phyloP scores from a whole-genome alignment of 2,888 invertebrate species.

The Tanypteryx hageni region DNA sequence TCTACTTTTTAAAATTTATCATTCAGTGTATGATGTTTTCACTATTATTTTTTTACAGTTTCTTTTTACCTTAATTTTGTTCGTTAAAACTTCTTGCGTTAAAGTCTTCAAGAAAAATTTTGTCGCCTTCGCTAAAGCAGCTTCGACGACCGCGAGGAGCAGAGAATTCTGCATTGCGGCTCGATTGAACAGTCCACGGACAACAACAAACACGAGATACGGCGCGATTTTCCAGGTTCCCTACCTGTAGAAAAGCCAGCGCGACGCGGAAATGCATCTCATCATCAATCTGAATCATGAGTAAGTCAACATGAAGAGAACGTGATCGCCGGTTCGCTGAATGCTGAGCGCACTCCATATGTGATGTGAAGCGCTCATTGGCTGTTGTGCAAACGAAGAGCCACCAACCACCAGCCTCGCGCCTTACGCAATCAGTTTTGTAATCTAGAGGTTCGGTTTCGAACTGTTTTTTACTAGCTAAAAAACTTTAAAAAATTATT shows the following conservation, averaged over 20 bases:
- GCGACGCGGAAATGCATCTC: constrained; percentile 1
- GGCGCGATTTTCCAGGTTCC: background rate
- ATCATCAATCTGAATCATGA: constrained; percentile 9
- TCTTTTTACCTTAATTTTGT: no score
- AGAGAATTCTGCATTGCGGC: background rate
- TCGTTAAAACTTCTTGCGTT: no score
- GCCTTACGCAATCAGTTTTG: background rate
- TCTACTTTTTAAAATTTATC: no score
- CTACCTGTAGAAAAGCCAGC: background rate
- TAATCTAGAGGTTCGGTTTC: background rate
- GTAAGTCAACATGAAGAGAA: background rate
- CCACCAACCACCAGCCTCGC: background rate
- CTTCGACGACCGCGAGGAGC: background rate
- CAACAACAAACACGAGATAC: constrained; percentile 1
- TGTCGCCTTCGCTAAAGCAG: background rate
- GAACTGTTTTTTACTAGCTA: no score
- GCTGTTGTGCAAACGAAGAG: background rate
- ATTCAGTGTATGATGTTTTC: no score
- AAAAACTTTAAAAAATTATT: no score
- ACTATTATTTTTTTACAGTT: no score
- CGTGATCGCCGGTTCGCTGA: background rate
- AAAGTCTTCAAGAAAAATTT: no score
- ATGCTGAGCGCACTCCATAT: background rate
- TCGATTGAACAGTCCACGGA: background rate
- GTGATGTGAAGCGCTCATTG: constrained; percentile 9